These are phyloP conservation scores for Trichoplusia ni DNA, from an alignment of 1,140 invertebrate species.

Conservation along the genomic window DNA sequence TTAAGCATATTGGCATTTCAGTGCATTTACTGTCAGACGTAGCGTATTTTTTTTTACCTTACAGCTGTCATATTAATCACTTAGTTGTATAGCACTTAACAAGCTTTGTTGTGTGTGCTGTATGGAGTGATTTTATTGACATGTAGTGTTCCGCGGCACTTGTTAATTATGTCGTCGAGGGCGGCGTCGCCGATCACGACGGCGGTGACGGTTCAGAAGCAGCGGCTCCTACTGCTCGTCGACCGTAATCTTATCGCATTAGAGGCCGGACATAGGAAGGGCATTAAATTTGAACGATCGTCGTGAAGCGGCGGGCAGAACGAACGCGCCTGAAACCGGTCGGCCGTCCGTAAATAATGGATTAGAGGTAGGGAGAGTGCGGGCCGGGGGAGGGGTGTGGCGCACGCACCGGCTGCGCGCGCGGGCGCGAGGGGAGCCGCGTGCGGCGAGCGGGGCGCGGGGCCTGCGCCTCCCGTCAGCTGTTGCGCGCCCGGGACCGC, in stretches of 20 bases:
- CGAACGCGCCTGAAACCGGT: slow-evolving; percentile 79
- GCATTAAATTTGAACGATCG: slow-evolving; percentile 80
- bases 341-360: slow-evolving; percentile 80
- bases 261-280: slow-evolving; percentile 80
- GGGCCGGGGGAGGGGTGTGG: slow-evolving; percentile 47
- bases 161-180: slow-evolving; percentile 28
- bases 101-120: slow-evolving; percentile 24
- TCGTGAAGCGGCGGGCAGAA: slow-evolving; percentile 68
- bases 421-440: slow-evolving; percentile 49
- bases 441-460: slow-evolving; percentile 45
- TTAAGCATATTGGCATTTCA: slow-evolving; percentile 60
- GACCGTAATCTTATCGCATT: slow-evolving; percentile 77
- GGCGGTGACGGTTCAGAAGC: slow-evolving; percentile 11
- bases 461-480: slow-evolving; percentile 74
- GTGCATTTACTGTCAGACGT: slow-evolving; percentile 60
- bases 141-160: background rate
- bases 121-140: slow-evolving; percentile 6
- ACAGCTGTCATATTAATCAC: slow-evolving; percentile 55
- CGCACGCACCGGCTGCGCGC: slow-evolving; percentile 58
- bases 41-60: slow-evolving; percentile 62
- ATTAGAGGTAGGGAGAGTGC: slow-evolving; percentile 65
- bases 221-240: slow-evolving; percentile 48
- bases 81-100: slow-evolving; percentile 40
- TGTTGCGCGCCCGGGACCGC: slow-evolving; percentile 76
- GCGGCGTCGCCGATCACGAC: slow-evolving; percentile 8